Conservation (phyloP, 2,797 vertebrate genomes). For the Lacerta viridis region DNA sequence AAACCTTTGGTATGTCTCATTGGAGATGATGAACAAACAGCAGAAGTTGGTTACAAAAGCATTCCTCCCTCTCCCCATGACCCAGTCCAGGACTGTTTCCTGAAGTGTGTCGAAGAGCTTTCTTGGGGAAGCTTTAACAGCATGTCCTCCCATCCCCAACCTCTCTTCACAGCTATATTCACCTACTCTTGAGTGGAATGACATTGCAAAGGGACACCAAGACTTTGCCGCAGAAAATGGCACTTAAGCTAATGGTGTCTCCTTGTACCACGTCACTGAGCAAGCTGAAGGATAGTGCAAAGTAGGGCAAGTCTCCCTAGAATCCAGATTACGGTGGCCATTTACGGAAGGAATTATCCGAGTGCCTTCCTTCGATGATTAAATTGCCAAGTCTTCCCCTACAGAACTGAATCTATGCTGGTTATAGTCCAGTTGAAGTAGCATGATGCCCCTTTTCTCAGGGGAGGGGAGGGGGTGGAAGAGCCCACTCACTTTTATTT, state of each 20-base stretch:
- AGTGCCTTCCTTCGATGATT: background rate
- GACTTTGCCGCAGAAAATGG: background rate
- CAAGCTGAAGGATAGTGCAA: background rate
- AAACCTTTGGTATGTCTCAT: background rate
- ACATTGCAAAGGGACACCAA: background rate
- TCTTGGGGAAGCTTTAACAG: background rate
- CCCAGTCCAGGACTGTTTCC: background rate
- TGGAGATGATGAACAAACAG: background rate
- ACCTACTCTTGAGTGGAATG: background rate
- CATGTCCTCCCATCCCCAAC: background rate
- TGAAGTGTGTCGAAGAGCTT: background rate
- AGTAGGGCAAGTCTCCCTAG: background rate
- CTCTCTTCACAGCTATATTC: background rate
- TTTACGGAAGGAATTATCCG: background rate
- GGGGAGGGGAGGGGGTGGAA: background rate
- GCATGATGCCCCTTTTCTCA: background rate
- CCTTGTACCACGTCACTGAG: fast-evolving
- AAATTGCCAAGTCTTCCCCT: background rate
- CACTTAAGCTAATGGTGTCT: background rate
- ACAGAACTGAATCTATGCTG: background rate
- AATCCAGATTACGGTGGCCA: background rate
- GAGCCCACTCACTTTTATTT: background rate
- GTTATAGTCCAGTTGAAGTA: background rate
- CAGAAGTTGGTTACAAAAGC: background rate
- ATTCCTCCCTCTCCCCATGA: background rate